phyloP scores from a whole-genome alignment of 2,113 vertebrate species.

The Callospermophilus lateralis region DNA sequence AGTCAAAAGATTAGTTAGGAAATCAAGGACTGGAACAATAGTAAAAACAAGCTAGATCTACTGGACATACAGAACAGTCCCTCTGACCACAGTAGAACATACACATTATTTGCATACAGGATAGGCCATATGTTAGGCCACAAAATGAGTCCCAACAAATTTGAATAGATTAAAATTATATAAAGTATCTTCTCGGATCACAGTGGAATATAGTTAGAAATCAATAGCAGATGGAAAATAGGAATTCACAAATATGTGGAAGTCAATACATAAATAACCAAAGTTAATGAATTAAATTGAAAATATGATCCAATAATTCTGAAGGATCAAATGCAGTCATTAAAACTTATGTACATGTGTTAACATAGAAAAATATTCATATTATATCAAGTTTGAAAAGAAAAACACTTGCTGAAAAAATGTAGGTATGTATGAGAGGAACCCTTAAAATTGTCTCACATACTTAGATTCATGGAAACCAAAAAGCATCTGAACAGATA shows the following conservation, averaged over 20 bases:
- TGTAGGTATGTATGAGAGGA: background rate
- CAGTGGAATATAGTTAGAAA: slow-evolving; percentile 45
- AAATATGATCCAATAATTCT: background rate
- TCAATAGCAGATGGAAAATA: slow-evolving; percentile 44
- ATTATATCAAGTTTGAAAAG: slow-evolving; percentile 15
- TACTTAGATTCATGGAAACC: background rate
- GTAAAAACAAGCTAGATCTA: background rate
- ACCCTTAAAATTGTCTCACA: background rate
- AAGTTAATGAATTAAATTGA: slow-evolving; percentile 1
- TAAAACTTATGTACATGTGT: background rate
- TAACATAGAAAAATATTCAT: slow-evolving; percentile 7
- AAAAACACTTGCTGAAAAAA: background rate
- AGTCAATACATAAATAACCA: slow-evolving; percentile 36
- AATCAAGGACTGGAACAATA: background rate
- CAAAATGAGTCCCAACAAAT: background rate
- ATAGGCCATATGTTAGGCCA: background rate
- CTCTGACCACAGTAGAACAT: background rate
- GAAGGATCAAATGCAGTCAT: background rate
- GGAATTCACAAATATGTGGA: background rate
- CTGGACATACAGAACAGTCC: background rate
- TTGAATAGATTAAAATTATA: slow-evolving; percentile 28
- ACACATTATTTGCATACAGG: background rate
- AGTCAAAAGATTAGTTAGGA: background rate
- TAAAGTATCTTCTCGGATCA: background rate
- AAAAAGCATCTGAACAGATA: background rate